Base-by-base conservation (phyloP, 2,797 vertebrate genomes). In the Triplophysa bombifrons region DNA sequence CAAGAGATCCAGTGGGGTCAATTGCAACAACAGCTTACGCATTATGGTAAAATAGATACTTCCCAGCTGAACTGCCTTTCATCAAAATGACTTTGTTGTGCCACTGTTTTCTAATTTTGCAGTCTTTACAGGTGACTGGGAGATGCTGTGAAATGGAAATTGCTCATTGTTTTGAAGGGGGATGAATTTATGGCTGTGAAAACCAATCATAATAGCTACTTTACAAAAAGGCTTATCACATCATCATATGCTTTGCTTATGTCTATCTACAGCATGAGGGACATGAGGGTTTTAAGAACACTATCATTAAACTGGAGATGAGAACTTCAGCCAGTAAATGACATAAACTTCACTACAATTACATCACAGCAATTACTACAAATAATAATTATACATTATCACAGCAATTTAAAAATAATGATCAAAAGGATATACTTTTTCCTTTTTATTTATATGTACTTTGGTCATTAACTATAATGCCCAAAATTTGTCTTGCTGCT, bases 1-100 rank as follows among this genome's bases (percentile, higher is more conserved):
- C 75, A 25, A 44, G 66, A 64, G 80, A 85, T 82, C 83, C n/a
- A 77, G 76, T 22, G 41, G 72, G 87, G 88, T 90, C 88, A 87
- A 84, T 72, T 81, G 82, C 55, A 83, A 80, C 81, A 53, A 44
- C 75, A 76, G 78, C 78, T 80, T 61, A n/a, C 82, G 84, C 84
- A 80, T 78, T 51, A 61, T 78, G 85, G 38, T 83, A 85, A 85
- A 86, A 84, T 83, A 85, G 79, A 80, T 67, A 68, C 80, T 82
- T 82, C 83, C 78, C 80, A 20, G 60, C 74, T 65, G 67, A 48
- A 34, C 58, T 27, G 85, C 46, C 74, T 74, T 60, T 55, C 61
- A 78, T 63, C 20, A 67, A 56, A 77, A 73, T 63, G 53, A 64
- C 69, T 80, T 61, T 20, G 53, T 68, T 69, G 65, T 50, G 50